Evolutionary conservation across 2,888 invertebrate genomes (phyloP), one percentile per base, ranked within the genome.

Genomic region (Pristionchus arcanus): DNA sequence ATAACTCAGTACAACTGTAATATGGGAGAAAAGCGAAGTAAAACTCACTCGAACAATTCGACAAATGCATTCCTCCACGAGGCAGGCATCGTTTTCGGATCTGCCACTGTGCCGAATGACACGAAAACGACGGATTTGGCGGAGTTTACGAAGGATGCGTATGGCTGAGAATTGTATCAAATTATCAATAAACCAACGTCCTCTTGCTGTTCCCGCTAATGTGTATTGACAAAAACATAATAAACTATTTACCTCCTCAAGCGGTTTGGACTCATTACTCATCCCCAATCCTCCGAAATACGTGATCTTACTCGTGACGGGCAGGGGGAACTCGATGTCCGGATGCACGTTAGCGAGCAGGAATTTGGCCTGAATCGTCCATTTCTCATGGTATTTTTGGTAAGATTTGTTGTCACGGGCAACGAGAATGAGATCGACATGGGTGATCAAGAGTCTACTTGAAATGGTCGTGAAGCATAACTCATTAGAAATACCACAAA

Each of bases 311-410:
- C 66, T 68, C 25, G 87, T 87, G 42, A 87, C 66, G 0, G 87
- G 66, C 25, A 87, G 16, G 1, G 87, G 87, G 42, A 68, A 87
- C 7, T 87, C 87, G 13, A 87, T 87, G 49, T 87, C 87, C 68
- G 87, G 42, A 28, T 87, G 87, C 0, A 68, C 63, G 19, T 87
- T 87, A 21, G 68, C 87, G 68, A 87, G 42, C 49, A 68, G 42
- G 68, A 87, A 68, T 34, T 42, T 81, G 42, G 81, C 49, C 81
- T 81, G n/a, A n/a, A 81, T 28, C 11, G 2, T 42, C 31, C 16
- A 42, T 1, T 49, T 49, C 13, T 49, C 0, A 49, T 49, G 42
- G 0, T 49, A 13, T 7, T 49, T 49, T 9, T 49, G 5, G 4
- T 9, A 3, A 49, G 13, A 7, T 49, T 3, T 49, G 42, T 42